Conservation (phyloP, 2,888 invertebrate species). For the Carterocephalus palaemon region DNA sequence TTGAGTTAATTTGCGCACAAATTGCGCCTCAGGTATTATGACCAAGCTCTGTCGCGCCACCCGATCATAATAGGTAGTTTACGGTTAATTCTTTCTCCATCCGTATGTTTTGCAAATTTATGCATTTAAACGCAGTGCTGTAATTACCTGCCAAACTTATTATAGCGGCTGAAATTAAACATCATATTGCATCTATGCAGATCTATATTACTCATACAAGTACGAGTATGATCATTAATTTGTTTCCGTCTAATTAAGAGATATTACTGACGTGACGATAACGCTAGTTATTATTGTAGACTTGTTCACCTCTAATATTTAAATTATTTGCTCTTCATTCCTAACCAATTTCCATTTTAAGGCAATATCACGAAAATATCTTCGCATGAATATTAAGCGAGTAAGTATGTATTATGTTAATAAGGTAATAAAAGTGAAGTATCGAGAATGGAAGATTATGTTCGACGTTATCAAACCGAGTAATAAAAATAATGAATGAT, state of each 20-base stretch:
- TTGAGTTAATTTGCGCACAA: conserved; percentile 46
- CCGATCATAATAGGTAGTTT: conserved; percentile 9
- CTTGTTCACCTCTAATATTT: no score
- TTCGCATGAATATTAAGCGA: conserved; percentile 19
- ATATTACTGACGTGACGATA: no score
- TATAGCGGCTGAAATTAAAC: neutral
- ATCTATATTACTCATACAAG: no score
- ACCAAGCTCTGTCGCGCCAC: conserved; percentile 19
- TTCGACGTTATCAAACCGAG: conserved; percentile 21
- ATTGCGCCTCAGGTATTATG: conserved; percentile 44
- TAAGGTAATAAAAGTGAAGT: conserved; percentile 24
- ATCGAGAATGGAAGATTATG: conserved; percentile 24
- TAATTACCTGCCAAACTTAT: neutral
- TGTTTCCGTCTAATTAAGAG: no score
- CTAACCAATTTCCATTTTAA: conserved; percentile 6
- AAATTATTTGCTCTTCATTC: conserved; percentile 1
- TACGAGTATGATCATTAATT: no score
- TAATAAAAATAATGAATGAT: conserved; percentile 27
- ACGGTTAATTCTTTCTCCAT: conserved; percentile 6
- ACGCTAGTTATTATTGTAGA: no score
- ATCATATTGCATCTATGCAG: neutral
- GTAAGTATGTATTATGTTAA: conserved; percentile 18
- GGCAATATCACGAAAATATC: conserved; percentile 17
- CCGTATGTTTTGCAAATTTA: conserved; percentile 1
- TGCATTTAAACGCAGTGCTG: neutral